A percentile compares a stretch with the other conserved stretches of the same genome.
These are phyloP conservation scores for Heliopora coerulea DNA, from an alignment of 92 coral and sea anemone species.

Conservation along the genomic window DNA sequence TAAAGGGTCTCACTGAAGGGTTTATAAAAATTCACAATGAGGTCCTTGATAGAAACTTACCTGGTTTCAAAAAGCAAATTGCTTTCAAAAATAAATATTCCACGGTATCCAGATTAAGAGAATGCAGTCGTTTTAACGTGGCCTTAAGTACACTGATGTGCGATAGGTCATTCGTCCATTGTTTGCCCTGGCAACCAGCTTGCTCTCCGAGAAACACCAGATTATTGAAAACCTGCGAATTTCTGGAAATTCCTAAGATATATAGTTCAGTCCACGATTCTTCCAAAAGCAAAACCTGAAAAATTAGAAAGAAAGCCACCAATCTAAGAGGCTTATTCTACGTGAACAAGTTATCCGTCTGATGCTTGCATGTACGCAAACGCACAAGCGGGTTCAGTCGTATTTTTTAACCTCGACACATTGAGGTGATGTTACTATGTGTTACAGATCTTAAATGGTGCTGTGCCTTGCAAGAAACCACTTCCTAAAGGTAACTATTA, in stretches of 20 bases:
- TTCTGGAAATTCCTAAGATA: conserved; percentile 16
- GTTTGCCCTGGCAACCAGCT: background rate
- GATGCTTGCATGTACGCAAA: no score
- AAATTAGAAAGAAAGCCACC: no score
- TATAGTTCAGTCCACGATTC: conserved; percentile 37
- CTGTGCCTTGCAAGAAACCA: no score
- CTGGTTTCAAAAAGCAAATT: conserved; percentile 26
- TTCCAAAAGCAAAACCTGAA: conserved; percentile 32
- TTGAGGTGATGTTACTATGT: no score
- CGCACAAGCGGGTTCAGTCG: no score
- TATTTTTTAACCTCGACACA: no score
- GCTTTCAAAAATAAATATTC: conserved; percentile 25
- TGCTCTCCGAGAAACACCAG: conserved; percentile 11
- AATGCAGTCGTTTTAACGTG: conserved; percentile 16
- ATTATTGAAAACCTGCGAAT: conserved; percentile 17
- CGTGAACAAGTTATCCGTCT: no score
- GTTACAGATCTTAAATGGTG: no score
- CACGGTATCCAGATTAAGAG: conserved; percentile 28
- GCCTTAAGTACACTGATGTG: background rate
- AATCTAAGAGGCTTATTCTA: no score
- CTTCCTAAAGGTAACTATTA: no score
- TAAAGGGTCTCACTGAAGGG: no score
- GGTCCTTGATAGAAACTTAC: background rate
- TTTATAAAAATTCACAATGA: no score
- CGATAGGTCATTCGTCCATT: background rate